Evolutionary conservation across 2,113 vertebrate genomes (phyloP).

Genomic region (Lucifuga dentata): DNA sequence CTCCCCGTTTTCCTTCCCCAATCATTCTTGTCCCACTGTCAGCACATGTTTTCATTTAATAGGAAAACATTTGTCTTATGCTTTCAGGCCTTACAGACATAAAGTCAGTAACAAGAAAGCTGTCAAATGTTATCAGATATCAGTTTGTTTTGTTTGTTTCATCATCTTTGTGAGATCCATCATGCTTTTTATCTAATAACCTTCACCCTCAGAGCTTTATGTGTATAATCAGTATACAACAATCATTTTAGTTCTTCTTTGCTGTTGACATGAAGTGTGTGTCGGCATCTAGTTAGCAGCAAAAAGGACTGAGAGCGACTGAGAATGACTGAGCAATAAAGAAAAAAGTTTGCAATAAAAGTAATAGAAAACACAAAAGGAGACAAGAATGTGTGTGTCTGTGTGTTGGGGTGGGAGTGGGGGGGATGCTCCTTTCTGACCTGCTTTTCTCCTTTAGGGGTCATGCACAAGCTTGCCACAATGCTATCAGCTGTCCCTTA

Average conservation of each 20-base stretch:
- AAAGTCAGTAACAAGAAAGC: slow-evolving; percentile 57
- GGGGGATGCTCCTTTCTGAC: slow-evolving; percentile 40
- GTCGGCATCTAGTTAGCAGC: slow-evolving; percentile 25
- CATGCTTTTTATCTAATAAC: slow-evolving; percentile 60
- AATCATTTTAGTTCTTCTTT: slow-evolving; percentile 24
- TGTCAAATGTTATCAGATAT: slow-evolving; percentile 67
- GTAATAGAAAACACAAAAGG: slow-evolving; percentile 6
- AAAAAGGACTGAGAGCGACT: slow-evolving; percentile 17
- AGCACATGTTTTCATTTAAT: slow-evolving; percentile 35
- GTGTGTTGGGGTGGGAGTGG: slow-evolving; percentile 1
- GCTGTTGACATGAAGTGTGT: slow-evolving; percentile 46
- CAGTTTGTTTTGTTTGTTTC: slow-evolving; percentile 55
- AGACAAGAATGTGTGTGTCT: neutral
- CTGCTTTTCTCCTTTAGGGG: slow-evolving; percentile 74
- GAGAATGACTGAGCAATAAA: neutral
- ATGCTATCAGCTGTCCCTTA: slow-evolving; percentile 77
- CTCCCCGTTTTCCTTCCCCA: slow-evolving; percentile 61
- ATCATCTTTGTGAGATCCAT: slow-evolving; percentile 51
- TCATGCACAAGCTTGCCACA: slow-evolving; percentile 65
- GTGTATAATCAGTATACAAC: slow-evolving; percentile 7
- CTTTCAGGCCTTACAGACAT: slow-evolving; percentile 11
- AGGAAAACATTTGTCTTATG: slow-evolving; percentile 46
- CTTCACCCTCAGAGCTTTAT: slow-evolving; percentile 45
- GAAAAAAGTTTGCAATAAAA: slow-evolving; percentile 11
- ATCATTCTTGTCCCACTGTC: slow-evolving; percentile 61